Conservation (phyloP, 2,797 vertebrate genomes). For the Falco concolor region DNA sequence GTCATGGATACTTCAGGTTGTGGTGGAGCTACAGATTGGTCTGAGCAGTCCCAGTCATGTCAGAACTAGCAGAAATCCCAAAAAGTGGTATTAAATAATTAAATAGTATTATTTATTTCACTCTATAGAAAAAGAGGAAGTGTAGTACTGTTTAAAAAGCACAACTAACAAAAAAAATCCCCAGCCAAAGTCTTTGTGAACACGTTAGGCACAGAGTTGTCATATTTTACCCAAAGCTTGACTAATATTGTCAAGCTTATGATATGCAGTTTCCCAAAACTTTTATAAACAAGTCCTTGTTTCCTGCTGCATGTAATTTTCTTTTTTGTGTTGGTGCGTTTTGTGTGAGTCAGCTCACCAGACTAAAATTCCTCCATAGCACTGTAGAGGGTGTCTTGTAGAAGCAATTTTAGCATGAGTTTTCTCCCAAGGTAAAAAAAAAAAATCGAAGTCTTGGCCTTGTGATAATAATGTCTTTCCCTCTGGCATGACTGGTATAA, state of each 20-base stretch:
- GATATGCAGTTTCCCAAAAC: not conserved
- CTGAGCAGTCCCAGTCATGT: not conserved
- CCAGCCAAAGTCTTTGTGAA: not conserved
- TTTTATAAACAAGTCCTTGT: not conserved
- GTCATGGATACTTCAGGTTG: not conserved
- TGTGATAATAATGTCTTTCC: not conserved
- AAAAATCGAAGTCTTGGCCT: rapidly evolving
- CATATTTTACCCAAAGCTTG: not conserved
- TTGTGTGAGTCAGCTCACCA: not conserved
- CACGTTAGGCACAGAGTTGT: not conserved
- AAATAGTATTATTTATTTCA: not conserved
- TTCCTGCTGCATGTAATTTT: not conserved
- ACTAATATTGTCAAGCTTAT: not conserved
- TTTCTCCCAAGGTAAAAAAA: not conserved
- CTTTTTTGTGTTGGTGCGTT: not conserved
- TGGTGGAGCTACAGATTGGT: not conserved
- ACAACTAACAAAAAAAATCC: not conserved
- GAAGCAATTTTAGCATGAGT: not conserved
- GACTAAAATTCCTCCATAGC: not conserved
- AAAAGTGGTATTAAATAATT: not conserved
- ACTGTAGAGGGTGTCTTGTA: not conserved
- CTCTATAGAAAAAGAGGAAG: not conserved
- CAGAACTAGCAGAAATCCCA: not conserved
- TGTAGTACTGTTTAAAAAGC: not conserved
- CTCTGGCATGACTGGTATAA: not conserved